Conservation (phyloP, 2,888 invertebrate genomes). For the Acleris emargana region DNA sequence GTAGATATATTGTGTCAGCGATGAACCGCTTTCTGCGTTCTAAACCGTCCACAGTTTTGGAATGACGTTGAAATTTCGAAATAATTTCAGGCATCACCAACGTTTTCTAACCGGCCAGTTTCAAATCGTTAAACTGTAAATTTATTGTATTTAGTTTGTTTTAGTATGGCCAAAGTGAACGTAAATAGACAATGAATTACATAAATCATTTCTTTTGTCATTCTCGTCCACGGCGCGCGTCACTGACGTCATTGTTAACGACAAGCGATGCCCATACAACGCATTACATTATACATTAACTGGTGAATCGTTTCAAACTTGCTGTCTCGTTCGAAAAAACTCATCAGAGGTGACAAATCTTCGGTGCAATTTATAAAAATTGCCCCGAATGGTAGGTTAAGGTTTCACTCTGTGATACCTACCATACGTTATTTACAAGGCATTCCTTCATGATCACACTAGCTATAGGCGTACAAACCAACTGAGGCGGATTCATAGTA, state of each 20-base stretch:
- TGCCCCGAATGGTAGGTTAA: slow-evolving; percentile 52
- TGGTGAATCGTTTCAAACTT: slow-evolving; percentile 34
- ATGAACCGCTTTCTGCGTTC: no score
- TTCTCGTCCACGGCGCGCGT: slow-evolving; percentile 53
- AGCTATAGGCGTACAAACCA: slow-evolving; percentile 42
- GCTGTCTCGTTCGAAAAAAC: slow-evolving; percentile 50
- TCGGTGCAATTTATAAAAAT: slow-evolving; percentile 42
- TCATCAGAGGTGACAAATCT: slow-evolving; percentile 49
- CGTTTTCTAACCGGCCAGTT: no score
- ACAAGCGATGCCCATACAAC: slow-evolving; percentile 82
- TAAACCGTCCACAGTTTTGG: no score
- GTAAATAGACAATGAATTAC: slow-evolving; percentile 31
- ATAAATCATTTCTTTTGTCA: slow-evolving; percentile 4
- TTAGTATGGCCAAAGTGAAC: slow-evolving; percentile 46
- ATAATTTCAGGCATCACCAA: no score
- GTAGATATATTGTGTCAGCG: no score
- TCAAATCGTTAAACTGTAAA: no score
- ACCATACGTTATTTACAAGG: slow-evolving; percentile 81
- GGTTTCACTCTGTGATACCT: slow-evolving; percentile 68
- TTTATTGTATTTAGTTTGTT: slow-evolving; percentile 29
- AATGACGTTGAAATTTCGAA: no score
- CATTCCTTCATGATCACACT: slow-evolving; percentile 73
- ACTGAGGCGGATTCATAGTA: background rate
- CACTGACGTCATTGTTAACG: slow-evolving; percentile 78
- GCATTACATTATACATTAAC: slow-evolving; percentile 47